These are phyloP conservation scores for Peucedramus taeniatus DNA, from an alignment of 2,113 vertebrate genomes.

Conservation along the genomic window DNA sequence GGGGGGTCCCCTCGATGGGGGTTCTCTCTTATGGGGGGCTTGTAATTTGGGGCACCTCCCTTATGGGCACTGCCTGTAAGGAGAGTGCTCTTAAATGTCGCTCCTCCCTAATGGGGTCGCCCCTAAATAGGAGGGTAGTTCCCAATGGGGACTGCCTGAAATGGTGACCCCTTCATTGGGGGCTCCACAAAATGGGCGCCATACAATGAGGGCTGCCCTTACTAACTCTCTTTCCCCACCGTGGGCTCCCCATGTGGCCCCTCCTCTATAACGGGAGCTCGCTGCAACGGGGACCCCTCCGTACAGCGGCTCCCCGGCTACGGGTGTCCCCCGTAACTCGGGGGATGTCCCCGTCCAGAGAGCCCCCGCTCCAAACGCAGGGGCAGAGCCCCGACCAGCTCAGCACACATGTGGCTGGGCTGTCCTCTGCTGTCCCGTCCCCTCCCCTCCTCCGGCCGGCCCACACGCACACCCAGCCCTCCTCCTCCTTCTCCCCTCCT, in stretches of 20 bases:
- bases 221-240: too few relatives aligned
- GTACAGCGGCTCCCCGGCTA: too few relatives aligned
- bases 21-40: too few relatives aligned
- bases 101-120: neutral
- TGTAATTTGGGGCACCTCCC: too few relatives aligned
- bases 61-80: neutral
- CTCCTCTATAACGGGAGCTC: neutral
- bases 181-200: neutral
- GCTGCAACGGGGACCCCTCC: neutral
- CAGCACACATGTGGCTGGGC: neutral
- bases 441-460: neutral
- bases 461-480: neutral
- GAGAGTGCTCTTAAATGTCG: neutral
- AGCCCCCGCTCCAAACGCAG: too few relatives aligned
- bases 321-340: fast-evolving
- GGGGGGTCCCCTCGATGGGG: fast-evolving
- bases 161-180: too few relatives aligned
- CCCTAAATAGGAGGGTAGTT: neutral
- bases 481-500: neutral
- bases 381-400: neutral
- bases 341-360: too few relatives aligned
- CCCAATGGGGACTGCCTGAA: neutral
- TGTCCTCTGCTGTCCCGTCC: neutral
- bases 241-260: fast-evolving
- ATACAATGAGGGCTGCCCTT: too few relatives aligned